phyloP scores from a whole-genome alignment of 2,888 invertebrate genomes.

The Synanthedon formicaeformis region DNA sequence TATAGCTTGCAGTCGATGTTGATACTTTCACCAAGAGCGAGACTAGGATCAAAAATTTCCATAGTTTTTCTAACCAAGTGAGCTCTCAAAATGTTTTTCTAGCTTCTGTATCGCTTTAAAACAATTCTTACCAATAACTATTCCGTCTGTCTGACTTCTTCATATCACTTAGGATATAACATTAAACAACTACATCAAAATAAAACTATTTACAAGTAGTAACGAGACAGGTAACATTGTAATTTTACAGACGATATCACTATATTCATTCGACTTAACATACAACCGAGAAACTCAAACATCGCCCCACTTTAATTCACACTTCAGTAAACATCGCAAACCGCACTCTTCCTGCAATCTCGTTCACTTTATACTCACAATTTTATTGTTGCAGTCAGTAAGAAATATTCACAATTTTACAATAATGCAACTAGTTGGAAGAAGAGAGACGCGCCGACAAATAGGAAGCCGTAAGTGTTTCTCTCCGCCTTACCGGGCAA shows the following conservation, averaged over 20 bases:
- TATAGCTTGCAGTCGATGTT: too few relatives aligned
- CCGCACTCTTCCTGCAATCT: neutral
- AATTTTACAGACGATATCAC: conserved; percentile 5
- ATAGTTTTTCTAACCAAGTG: too few relatives aligned
- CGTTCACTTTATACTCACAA: neutral
- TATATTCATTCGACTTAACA: conserved; percentile 1
- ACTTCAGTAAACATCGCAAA: conserved; percentile 4
- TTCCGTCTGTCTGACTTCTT: too few relatives aligned
- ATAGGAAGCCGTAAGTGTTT: conserved; percentile 17
- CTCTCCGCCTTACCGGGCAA: conserved; percentile 22
- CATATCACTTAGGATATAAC: too few relatives aligned
- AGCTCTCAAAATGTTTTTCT: too few relatives aligned
- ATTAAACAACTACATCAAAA: neutral
- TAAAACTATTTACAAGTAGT: conserved; percentile 9
- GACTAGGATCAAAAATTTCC: too few relatives aligned
- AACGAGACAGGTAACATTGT: conserved; percentile 14
- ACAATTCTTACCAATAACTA: too few relatives aligned
- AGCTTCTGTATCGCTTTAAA: too few relatives aligned
- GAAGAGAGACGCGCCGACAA: conserved; percentile 28
- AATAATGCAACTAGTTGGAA: conserved; percentile 16
- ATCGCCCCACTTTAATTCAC: conserved; percentile 15
- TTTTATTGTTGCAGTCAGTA: neutral
- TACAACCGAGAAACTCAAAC: conserved; percentile 20
- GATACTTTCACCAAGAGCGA: too few relatives aligned
- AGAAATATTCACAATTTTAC: neutral